Evolutionary conservation across 37 sponge, comb jelly and placozoan species (phyloP).

Genomic region (Amphimedon queenslandica): DNA sequence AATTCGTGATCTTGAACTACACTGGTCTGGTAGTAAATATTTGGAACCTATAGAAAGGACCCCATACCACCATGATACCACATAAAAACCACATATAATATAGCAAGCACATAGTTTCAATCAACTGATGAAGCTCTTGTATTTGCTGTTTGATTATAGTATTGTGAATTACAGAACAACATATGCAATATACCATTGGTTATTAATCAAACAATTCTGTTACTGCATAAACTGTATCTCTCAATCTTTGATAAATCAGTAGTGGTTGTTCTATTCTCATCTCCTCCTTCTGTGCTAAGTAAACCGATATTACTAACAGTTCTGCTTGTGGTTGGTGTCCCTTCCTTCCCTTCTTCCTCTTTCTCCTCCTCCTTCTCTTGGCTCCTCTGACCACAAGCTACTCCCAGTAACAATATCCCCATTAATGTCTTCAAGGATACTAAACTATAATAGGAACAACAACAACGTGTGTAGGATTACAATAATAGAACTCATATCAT

Average conservation of each 20-base stretch:
- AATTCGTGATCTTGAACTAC: too few relatives aligned
- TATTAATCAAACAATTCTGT: conserved; percentile 60
- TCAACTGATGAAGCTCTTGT: too few relatives aligned
- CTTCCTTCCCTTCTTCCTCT: background rate
- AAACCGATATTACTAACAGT: background rate
- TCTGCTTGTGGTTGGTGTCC: background rate
- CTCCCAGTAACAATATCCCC: conserved; percentile 50
- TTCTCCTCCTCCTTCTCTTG: background rate
- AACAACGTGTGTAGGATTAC: background rate
- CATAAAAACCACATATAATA: too few relatives aligned
- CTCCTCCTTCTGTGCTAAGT: background rate
- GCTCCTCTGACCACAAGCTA: conserved; percentile 20
- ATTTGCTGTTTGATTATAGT: too few relatives aligned
- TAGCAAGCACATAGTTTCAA: too few relatives aligned
- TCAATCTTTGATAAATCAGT: conserved; percentile 43
- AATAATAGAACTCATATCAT: too few relatives aligned
- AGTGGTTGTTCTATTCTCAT: background rate
- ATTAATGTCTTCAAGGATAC: conserved; percentile 43
- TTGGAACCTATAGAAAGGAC: too few relatives aligned
- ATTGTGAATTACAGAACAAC: too few relatives aligned
- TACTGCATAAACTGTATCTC: conserved; percentile 50
- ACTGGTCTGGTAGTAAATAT: too few relatives aligned
- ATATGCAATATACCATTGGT: too few relatives aligned
- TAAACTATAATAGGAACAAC: conserved; percentile 17
- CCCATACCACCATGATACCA: too few relatives aligned